Percentiles rank a stretch among this genome's conserved stretches.
phyloP scores from a whole-genome alignment of 1,140 invertebrate genomes.

The Drosophila equinoxialis region DNA sequence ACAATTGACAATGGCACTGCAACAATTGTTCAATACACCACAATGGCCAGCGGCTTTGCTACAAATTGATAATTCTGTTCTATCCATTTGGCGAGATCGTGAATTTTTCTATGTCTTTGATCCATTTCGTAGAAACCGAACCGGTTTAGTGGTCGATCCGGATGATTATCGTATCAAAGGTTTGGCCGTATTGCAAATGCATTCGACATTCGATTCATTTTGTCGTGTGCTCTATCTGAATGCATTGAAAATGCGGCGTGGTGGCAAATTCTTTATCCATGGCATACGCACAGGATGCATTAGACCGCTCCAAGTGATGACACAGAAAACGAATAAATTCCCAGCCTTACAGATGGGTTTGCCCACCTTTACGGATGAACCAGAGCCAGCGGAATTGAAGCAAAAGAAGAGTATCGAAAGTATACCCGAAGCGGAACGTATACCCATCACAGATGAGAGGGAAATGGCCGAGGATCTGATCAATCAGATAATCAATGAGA shows the following conservation, averaged over 20 bases:
- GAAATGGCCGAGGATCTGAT: slow-evolving; percentile 60
- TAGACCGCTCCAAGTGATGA: slow-evolving; percentile 63
- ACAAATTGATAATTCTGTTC: slow-evolving; percentile 79
- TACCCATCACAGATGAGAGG: slow-evolving; percentile 48
- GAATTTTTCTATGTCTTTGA: slow-evolving; percentile 84
- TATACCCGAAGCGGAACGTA: slow-evolving; percentile 69
- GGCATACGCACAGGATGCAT: slow-evolving; percentile 71
- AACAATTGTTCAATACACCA: slow-evolving; percentile 76
- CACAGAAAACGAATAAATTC: slow-evolving; percentile 59
- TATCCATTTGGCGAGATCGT: slow-evolving; percentile 83
- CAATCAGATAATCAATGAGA: slow-evolving; percentile 55
- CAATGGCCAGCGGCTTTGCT: slow-evolving; percentile 82
- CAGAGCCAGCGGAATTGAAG: slow-evolving; percentile 17
- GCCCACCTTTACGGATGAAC: slow-evolving; percentile 62
- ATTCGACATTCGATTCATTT: slow-evolving; percentile 75
- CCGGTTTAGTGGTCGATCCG: slow-evolving; percentile 70
- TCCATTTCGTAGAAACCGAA: slow-evolving; percentile 77
- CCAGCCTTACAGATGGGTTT: slow-evolving; percentile 61
- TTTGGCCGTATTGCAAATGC: slow-evolving; percentile 69
- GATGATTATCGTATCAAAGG: slow-evolving; percentile 74
- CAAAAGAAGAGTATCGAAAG: slow-evolving; percentile 76
- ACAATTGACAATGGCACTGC: slow-evolving; percentile 72
- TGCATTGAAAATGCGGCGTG: slow-evolving; percentile 71
- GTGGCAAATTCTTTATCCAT: slow-evolving; percentile 80
- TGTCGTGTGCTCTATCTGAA: slow-evolving; percentile 65